A percentile compares a stretch with the other conserved stretches of the same genome.
Evolutionary conservation across 2,113 vertebrate genomes (phyloP).

Genomic region (Aegotheles bennettii): DNA sequence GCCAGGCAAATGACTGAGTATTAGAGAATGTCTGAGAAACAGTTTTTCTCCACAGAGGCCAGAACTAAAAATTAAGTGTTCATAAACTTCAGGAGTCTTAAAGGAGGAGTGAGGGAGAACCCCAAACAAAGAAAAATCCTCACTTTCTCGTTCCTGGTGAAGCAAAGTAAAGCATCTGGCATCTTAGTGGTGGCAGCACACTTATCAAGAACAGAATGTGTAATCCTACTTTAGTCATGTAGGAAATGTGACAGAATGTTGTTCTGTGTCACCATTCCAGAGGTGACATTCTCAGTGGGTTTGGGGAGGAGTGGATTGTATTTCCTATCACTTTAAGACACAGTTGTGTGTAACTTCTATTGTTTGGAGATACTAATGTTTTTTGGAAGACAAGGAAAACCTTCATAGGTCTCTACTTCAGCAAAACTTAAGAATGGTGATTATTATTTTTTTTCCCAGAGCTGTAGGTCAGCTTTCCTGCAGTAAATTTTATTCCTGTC

Average conservation of each 20-base stretch:
- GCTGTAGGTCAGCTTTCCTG: neutral
- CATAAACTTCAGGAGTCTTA: neutral
- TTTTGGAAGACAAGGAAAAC: neutral
- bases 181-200: neutral
- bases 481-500: neutral
- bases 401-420: neutral
- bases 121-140: fast-evolving
- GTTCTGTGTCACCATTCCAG: neutral
- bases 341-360: neutral
- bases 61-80: neutral
- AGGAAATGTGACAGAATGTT: neutral
- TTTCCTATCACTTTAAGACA: neutral
- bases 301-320: neutral
- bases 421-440: neutral
- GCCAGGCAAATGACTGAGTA: neutral
- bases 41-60: neutral
- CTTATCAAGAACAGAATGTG: neutral
- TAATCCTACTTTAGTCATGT: neutral
- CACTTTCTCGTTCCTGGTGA: neutral
- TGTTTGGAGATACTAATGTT: neutral
- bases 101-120: neutral
- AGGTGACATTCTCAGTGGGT: neutral
- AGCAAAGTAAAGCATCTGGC: neutral
- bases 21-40: neutral
- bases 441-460: neutral